Evolutionary conservation across 2,888 invertebrate genomes (phyloP), one percentile per base, ranked within the genome.

Genomic region (Temnothorax ravouxi): DNA sequence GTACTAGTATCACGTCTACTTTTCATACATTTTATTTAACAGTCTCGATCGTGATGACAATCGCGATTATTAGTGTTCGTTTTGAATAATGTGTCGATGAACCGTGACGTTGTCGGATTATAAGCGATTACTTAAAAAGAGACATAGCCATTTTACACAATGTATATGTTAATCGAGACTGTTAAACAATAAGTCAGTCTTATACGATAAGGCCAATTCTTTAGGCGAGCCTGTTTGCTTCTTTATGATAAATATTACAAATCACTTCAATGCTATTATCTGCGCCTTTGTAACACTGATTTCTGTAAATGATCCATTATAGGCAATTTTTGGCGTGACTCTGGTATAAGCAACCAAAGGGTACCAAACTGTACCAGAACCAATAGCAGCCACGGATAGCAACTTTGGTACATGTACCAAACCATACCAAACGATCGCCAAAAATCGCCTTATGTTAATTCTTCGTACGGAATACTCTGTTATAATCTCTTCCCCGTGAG

Each of bases 161-260:
- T 54, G 15, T 52, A 47, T 34, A 59, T 59, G 13, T 86, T 54
- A 84, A 75, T 84, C 87, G 87, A 84, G 87, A 91, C 90, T 90
- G 88, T 90, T 88, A 87, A 88, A 87, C 54, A 52, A 82, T 50
- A 86, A 87, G 88, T 93, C 93, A 93, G 93, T 93, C 93, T 93
- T 92, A 82, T 76, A 59, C 56, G 87, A 88, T 93, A 93, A 93
- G 93, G 93, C 93, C 59, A 90, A 90, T 91, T 90, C 88, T 89
- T 88, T 91, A 89, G 88, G 88, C 88, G 86, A 89, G 86, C 47
- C 47, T 52, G 34, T 52, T 47, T 9, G 52, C 38, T 67, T 8
- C 41, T 62, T 69, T 15, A n/a, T 15, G 15, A 66, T 1, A 56
- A 41, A 64, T 84, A 56, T 71, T 83, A 66, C 13, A 47, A 82